Evolutionary conservation across 2,113 vertebrate species (phyloP), one percentile per base, ranked within the genome.

Genomic region (Nerophis ophidion): DNA sequence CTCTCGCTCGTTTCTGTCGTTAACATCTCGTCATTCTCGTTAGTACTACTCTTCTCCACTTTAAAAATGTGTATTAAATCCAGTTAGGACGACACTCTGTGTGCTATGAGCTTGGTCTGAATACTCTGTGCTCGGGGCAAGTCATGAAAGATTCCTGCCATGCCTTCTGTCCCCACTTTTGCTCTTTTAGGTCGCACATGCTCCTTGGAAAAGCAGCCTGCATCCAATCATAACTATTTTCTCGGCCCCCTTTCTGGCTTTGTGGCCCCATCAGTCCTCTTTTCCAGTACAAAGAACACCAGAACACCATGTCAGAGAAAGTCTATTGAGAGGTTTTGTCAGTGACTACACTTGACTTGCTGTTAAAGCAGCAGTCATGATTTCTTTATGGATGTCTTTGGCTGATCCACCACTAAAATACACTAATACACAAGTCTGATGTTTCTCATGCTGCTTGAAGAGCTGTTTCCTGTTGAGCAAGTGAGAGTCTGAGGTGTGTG

Each of bases 221-320:
- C 45, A 62, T 57, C 76, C 70, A 82, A 77, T 77, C 75, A 81
- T 63, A 83, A 84, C 66, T 81, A 72, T 71, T 76, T 71, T 66
- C 75, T 80, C 68, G 74, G 70, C 64, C 79, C 70, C 72, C 5
- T 88, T 87, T 87, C 83, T 90, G 84, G 75, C 85, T 88, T 87
- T 87, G 87, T 88, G 76, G 72, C 14, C 62, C 65, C 65, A 72
- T 62, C 70, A 74, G 70, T 66, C 71, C 61, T 66, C 77, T 86
- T 85, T 86, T 87, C 85, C 87, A 89, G 86, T 84, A 77, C 72
- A 61, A 40, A 48, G 75, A 4, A 75, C 60, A 62, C 48, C 33
- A 70, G 72, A 77, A 65, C 65, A 74, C 62, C 57, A 40, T 76
- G 83, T 60, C 76, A 74, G 74, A 81, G 77, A 84, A 84, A 83